Evolutionary conservation across 2,797 vertebrate species (phyloP), one percentile per base, ranked within the genome.

Genomic region (Loris lydekkerianus): DNA sequence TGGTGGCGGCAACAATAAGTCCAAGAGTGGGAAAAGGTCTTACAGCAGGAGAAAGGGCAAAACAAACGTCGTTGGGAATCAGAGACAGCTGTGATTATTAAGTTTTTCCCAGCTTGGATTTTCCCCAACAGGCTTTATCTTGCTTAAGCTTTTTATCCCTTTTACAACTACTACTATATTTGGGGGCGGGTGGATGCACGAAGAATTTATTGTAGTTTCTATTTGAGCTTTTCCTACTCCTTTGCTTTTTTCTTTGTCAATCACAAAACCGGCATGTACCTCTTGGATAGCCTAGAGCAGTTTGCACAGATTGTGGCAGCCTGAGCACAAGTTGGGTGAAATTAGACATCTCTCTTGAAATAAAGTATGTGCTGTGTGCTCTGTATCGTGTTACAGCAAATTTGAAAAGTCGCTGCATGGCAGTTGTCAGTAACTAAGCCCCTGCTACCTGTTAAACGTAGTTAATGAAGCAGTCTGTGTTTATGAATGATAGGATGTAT

Each of bases 391-490:
- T 98, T 98, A 98, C 97, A 80, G 93, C 89, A 95, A 95, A 98
- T 86, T 86, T 92, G 93, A 95, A 97, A 97, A 98, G 92, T 93
- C 83, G 80, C 92, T 58, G 61, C 94, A 97, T 98, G 98, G 96
- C 97, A 97, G 97, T 97, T 97, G 96, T 97, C 89, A 97, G 96
- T 97, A 97, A 95, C 84, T 90, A 90, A 97, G 82, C 53, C 84
- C 96, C 94, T 10, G 75, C 98, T 97, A 98, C 97, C 98, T 98
- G 97, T 97, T 98, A 97, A 97, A 97, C 97, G 96, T 88, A 97
- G 96, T 97, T 95, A 94, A 95, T 86, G 95, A 95, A 96, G 75
- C 88, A 84, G 75, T 75, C 80, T 93, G 60, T 96, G 85, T 96
- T 97, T 96, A 89, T 94, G 93, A 77, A 90, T 96, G 73, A 89